phyloP scores from a whole-genome alignment of 2,888 invertebrate genomes.

The Iphiclides podalirius region DNA sequence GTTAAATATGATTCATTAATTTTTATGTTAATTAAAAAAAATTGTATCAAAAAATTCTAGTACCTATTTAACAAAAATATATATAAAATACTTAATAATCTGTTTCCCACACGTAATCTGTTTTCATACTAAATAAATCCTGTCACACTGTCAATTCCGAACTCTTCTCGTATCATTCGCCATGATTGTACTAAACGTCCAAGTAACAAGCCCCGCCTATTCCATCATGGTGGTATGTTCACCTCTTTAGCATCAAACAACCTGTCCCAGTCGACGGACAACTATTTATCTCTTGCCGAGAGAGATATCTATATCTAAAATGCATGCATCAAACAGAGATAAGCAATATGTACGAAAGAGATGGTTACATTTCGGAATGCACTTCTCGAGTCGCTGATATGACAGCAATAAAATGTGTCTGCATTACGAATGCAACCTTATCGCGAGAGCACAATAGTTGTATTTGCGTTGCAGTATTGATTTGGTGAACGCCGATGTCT shows the following conservation, averaged over 20 bases:
- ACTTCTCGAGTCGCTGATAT: slow-evolving; percentile 55
- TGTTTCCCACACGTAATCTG: background rate
- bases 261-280: slow-evolving; percentile 63
- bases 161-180: slow-evolving; percentile 27
- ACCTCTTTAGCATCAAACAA: slow-evolving; percentile 48
- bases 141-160: background rate
- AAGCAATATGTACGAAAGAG: slow-evolving; percentile 58
- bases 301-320: slow-evolving; percentile 75
- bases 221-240: slow-evolving; percentile 75
- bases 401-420: slow-evolving; percentile 52
- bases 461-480: slow-evolving; percentile 51
- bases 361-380: slow-evolving; percentile 66
- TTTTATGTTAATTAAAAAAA: too few species aligned
- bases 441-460: slow-evolving; percentile 47
- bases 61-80: too few species aligned
- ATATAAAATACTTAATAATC: too few species aligned
- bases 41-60: too few species aligned
- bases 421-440: slow-evolving; percentile 75
- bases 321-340: slow-evolving; percentile 68
- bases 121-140: background rate
- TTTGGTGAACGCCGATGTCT: slow-evolving; percentile 43
- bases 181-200: slow-evolving; percentile 45
- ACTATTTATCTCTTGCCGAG: slow-evolving; percentile 70
- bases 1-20: too few species aligned
- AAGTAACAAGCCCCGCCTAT: slow-evolving; percentile 63